Evolutionary conservation across 2,797 vertebrate genomes (phyloP).

Genomic region (Pempheris klunzingeri): DNA sequence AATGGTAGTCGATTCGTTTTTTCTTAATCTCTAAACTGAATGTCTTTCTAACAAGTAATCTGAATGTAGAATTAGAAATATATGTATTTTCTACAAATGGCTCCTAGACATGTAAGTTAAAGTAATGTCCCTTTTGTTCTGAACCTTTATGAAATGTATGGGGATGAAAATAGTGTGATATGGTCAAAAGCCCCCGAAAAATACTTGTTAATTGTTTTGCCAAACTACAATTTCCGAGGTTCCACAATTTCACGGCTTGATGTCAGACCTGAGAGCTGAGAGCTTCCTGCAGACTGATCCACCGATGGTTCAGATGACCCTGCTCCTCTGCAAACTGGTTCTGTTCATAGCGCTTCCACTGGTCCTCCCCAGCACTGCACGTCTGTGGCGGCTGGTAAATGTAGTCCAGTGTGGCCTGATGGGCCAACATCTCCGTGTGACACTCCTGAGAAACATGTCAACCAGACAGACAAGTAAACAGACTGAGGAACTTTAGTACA

Average conservation of each 20-base stretch:
- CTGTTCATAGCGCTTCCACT: slow-evolving; percentile 85
- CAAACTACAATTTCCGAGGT: no score
- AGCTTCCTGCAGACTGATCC: slow-evolving; percentile 84
- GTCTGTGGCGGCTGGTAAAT: slow-evolving; percentile 87
- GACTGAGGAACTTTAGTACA: neutral
- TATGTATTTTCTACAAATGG: no score
- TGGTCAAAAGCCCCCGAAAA: no score
- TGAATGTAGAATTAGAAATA: no score
- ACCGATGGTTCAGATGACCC: slow-evolving; percentile 86
- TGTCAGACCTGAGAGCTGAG: slow-evolving; percentile 87
- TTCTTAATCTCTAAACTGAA: no score
- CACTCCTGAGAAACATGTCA: slow-evolving; percentile 78
- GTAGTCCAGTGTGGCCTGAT: slow-evolving; percentile 88
- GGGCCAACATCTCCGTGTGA: slow-evolving; percentile 85
- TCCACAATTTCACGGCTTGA: neutral
- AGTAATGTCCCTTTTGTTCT: no score
- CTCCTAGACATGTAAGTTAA: no score
- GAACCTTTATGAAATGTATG: no score
- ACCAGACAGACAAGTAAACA: accelerated
- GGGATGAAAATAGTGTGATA: no score
- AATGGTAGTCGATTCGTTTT: no score
- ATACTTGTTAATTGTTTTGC: no score
- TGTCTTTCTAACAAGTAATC: no score
- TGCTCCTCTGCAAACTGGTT: slow-evolving; percentile 89
- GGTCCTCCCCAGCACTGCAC: slow-evolving; percentile 81